phyloP scores from a whole-genome alignment of 2,797 vertebrate species.

The Yasuhikotakia modesta region DNA sequence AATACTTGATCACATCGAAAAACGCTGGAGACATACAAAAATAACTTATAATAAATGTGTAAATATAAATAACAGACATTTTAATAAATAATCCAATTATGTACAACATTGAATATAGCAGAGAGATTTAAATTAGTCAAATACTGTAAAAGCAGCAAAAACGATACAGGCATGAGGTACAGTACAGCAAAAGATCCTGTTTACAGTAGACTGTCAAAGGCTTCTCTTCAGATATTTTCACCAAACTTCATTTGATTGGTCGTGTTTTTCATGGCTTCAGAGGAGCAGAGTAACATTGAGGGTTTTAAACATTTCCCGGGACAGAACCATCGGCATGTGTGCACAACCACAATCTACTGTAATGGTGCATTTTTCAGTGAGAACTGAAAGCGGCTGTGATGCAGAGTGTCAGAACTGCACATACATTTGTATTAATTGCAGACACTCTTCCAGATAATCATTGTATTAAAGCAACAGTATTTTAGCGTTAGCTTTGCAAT shows the following conservation, averaged over 20 bases:
- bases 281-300: constrained; percentile 62
- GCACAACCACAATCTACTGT: constrained; percentile 6
- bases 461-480: constrained; percentile 64
- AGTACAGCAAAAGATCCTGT: constrained; percentile 82
- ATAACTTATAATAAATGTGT: constrained; percentile 90
- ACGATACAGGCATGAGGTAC: constrained; percentile 86
- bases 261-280: constrained; percentile 73
- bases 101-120: constrained; percentile 91
- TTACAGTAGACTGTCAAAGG: constrained; percentile 83
- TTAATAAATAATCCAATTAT: constrained; percentile 95
- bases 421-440: constrained; percentile 55
- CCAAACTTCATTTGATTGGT: constrained; percentile 73
- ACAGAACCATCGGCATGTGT: constrained; percentile 15
- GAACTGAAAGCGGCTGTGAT: constrained; percentile 36
- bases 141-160: constrained; percentile 85
- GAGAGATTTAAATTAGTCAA: constrained; percentile 43
- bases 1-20: constrained; percentile 76
- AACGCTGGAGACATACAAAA: constrained; percentile 79
- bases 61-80: constrained; percentile 90
- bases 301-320: constrained; percentile 25
- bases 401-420: constrained; percentile 45
- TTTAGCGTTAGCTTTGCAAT: constrained; percentile 62
- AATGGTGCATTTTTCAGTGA: constrained; percentile 31
- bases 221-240: constrained; percentile 71
- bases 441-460: constrained; percentile 61